Percentiles rank a stretch among this genome's conserved stretches.
Evolutionary conservation across 2,888 invertebrate species (phyloP).

Genomic region (Notodonta dromedarius): DNA sequence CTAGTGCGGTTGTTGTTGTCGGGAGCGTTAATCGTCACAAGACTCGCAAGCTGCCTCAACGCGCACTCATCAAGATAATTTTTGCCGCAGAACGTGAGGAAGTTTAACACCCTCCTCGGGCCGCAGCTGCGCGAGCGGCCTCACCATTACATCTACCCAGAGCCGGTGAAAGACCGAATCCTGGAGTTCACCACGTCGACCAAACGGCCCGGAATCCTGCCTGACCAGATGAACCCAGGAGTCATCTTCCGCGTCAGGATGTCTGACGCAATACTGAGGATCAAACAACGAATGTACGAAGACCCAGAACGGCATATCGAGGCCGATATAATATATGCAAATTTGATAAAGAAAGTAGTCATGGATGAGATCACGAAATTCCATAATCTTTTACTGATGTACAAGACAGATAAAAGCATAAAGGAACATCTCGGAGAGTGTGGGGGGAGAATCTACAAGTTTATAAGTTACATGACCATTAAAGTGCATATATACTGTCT

Average conservation of each 20-base stretch:
- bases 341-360: conserved; percentile 75
- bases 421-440: conserved; percentile 79
- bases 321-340: conserved; percentile 77
- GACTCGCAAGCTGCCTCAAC: not conserved
- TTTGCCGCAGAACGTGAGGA: conserved; percentile 60
- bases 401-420: conserved; percentile 75
- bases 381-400: conserved; percentile 73
- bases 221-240: conserved; percentile 77
- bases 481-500: conserved; percentile 78
- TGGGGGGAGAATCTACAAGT: conserved; percentile 76
- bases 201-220: conserved; percentile 68
- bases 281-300: conserved; percentile 78
- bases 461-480: conserved; percentile 78
- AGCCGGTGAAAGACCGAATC: conserved; percentile 71
- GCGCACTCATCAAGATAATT: conserved; percentile 39
- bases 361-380: conserved; percentile 79
- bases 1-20: no score
- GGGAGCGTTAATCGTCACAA: not conserved
- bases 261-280: conserved; percentile 76
- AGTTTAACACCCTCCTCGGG: conserved; percentile 63
- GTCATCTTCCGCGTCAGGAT: conserved; percentile 76
- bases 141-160: conserved; percentile 74
- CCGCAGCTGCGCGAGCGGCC: conserved; percentile 72
- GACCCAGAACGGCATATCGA: conserved; percentile 76
- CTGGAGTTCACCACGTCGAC: conserved; percentile 69